Base-by-base conservation (phyloP, 1,140 invertebrate genomes). In the Nylanderia fulva region DNA sequence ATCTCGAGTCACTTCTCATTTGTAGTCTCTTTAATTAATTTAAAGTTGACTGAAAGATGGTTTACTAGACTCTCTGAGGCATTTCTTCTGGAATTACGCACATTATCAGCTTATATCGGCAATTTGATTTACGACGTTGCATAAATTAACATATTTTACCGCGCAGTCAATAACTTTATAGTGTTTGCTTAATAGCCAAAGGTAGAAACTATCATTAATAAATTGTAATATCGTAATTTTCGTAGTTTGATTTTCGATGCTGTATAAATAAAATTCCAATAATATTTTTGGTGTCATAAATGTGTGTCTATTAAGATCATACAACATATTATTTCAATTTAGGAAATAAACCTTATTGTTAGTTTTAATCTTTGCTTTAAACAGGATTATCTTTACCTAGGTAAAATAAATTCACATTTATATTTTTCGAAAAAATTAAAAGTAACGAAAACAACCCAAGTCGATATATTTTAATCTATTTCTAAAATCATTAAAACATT, bases 61-160 rank as follows among this genome's bases (percentile, higher is more conserved):
- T 54, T 79, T 0, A 76, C 18, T 75, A 45, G 36, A 27, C n/a
- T 45, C 6, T 45, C 5, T 79, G 15, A 7, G 9, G 52, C 29
- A 48, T 39, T 79, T 33, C 21, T 68, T 29, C 36, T 5, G 13
- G 9, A 36, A 27, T 77, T 52, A 64, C 13, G 13, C 21, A n/a
- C 48, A 33, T 68, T 68, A 68, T 24, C 15, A 27, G 29, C 45
- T 21, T 18, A 79, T 33, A 36, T 1, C 29, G 52, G 18, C 5
- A 27, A 3, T 68, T 68, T 21, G 63, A 54, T 1, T 79, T 18
- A 68, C 5, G 15, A 66, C 2, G 2, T 68, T 21, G 76, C 21
- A 68, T 79, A 79, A 56, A 68, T 79, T 39, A 79, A 54, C 76
- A 79, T 79, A 66, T 56, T 24, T 79, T 68, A 68, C 36, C 21